Percentiles rank a stretch among this genome's conserved stretches.
These are phyloP conservation scores for Panurus biarmicus DNA, from an alignment of 2,113 vertebrate species.

Conservation along the genomic window DNA sequence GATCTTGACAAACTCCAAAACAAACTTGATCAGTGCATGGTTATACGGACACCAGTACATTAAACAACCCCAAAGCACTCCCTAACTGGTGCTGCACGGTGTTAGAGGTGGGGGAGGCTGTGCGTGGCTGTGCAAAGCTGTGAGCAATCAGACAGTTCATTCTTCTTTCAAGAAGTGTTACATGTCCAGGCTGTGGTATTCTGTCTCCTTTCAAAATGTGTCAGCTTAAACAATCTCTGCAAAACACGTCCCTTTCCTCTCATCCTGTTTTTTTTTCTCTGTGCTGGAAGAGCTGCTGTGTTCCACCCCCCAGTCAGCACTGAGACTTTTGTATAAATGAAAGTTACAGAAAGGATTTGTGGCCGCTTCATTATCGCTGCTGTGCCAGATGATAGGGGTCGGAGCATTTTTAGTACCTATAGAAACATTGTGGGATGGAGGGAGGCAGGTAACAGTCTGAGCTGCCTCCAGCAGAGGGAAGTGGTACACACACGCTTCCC, in stretches of 20 bases:
- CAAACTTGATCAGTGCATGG: background rate
- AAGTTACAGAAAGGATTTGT: background rate
- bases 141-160: background rate
- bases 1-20: background rate
- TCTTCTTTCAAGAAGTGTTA: conserved; percentile 22
- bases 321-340: background rate
- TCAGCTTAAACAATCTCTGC: conserved; percentile 17
- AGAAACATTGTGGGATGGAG: background rate
- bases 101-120: background rate
- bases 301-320: background rate
- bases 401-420: background rate
- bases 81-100: background rate
- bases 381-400: background rate
- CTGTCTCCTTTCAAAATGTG: background rate
- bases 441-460: conserved; percentile 27
- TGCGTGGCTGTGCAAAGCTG: background rate
- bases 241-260: background rate
- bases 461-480: conserved; percentile 63
- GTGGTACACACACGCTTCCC: background rate
- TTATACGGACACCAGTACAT: background rate
- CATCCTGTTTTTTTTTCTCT: background rate
- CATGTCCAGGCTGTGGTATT: background rate
- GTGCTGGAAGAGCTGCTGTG: background rate
- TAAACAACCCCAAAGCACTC: background rate
- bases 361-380: background rate